Conservation (phyloP, 1,140 invertebrate species). For the Oryzaephilus surinamensis region DNA sequence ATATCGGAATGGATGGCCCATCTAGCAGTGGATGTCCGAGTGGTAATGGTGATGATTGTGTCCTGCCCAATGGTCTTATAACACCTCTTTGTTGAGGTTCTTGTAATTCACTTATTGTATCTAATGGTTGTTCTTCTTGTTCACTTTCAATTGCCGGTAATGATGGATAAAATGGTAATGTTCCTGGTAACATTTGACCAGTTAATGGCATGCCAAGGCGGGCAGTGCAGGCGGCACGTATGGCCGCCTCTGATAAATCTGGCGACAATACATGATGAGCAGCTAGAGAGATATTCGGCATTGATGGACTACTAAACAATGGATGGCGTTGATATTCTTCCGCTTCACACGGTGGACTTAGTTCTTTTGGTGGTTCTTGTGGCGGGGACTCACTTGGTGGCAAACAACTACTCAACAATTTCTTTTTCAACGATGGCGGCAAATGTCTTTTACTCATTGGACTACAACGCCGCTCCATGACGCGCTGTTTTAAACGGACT, state of each 20-base stretch:
- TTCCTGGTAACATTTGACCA: slow-evolving; percentile 59
- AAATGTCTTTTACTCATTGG: slow-evolving; percentile 74
- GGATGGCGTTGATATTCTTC: slow-evolving; percentile 45
- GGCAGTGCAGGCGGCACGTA: slow-evolving; percentile 60
- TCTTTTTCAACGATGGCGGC: slow-evolving; percentile 59
- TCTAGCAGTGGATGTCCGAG: slow-evolving; percentile 88
- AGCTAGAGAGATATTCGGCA: slow-evolving; percentile 90
- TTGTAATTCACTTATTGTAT: slow-evolving; percentile 38
- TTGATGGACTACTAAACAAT: slow-evolving; percentile 86
- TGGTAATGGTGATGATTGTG: slow-evolving; percentile 88
- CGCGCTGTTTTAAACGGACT: slow-evolving; percentile 90
- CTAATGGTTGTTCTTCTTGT: slow-evolving; percentile 34
- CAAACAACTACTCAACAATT: slow-evolving; percentile 33
- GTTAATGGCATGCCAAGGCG: slow-evolving; percentile 61
- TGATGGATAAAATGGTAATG: slow-evolving; percentile 64
- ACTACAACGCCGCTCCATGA: slow-evolving; percentile 80
- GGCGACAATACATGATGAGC: slow-evolving; percentile 33
- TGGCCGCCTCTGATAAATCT: slow-evolving; percentile 64
- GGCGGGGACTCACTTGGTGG: slow-evolving; percentile 37
- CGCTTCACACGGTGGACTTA: slow-evolving; percentile 34
- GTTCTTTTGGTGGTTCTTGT: slow-evolving; percentile 35
- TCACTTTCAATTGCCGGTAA: slow-evolving; percentile 51
- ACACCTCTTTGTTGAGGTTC: slow-evolving; percentile 29
- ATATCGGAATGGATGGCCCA: slow-evolving; percentile 37
- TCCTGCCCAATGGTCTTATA: slow-evolving; percentile 72